Percentiles rank a stretch among this genome's conserved stretches.
Evolutionary conservation across 2,888 invertebrate genomes (phyloP).

Genomic region (Venusia cambrica): DNA sequence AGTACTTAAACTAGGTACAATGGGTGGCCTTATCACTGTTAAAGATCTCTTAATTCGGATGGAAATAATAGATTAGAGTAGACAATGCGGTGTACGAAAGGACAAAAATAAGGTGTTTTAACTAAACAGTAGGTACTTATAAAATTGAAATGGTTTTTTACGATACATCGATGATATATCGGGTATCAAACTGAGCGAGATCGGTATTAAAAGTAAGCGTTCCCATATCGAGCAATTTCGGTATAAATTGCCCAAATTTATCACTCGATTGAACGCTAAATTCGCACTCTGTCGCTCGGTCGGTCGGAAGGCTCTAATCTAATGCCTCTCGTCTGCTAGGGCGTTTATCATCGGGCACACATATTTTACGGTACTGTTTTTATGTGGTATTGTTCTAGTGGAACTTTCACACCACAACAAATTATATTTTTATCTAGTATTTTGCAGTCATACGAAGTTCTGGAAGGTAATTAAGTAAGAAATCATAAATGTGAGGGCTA

Average conservation of each 20-base stretch:
- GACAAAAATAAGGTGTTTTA: slow-evolving; percentile 9
- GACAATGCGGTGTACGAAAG: too few species aligned
- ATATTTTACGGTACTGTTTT: slow-evolving; percentile 26
- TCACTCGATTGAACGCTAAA: slow-evolving; percentile 53
- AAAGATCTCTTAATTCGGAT: too few species aligned
- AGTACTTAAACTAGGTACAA: too few species aligned
- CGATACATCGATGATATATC: slow-evolving; percentile 11
- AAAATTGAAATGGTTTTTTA: slow-evolving; percentile 12
- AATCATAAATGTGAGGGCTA: too few species aligned
- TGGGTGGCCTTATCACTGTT: too few species aligned
- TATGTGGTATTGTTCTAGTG: too few species aligned
- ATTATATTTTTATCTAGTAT: too few species aligned
- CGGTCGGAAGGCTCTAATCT: slow-evolving; percentile 29
- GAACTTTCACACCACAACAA: too few species aligned
- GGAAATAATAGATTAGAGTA: too few species aligned
- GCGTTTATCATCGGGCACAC: slow-evolving; percentile 41
- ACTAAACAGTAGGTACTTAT: too few species aligned
- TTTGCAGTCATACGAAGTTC: too few species aligned
- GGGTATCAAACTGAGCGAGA: slow-evolving; percentile 10
- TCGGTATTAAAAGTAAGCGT: slow-evolving; percentile 34
- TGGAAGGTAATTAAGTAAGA: too few species aligned
- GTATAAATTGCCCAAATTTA: slow-evolving; percentile 57
- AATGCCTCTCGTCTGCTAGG: slow-evolving; percentile 38
- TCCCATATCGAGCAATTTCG: slow-evolving; percentile 53
- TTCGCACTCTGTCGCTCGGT: slow-evolving; percentile 37